These are phyloP conservation scores for Plumapathes pennacea DNA, from an alignment of 92 coral and sea anemone species.

Conservation along the genomic window DNA sequence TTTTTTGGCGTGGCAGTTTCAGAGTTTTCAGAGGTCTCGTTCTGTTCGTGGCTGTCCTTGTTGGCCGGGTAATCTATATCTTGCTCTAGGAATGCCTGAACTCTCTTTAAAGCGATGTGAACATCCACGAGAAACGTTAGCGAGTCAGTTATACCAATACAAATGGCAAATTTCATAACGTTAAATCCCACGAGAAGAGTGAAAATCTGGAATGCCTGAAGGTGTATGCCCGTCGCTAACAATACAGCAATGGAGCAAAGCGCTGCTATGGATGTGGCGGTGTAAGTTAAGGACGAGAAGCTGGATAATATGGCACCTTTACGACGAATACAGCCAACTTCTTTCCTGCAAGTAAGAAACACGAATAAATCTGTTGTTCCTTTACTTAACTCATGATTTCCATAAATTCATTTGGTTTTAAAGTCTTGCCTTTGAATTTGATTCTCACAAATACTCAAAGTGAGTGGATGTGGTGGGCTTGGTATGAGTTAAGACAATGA, in stretches of 20 bases:
- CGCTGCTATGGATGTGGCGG: conserved; percentile 21
- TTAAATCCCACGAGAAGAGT: conserved; percentile 28
- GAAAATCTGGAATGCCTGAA: conserved; percentile 33
- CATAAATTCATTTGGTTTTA: too few relatives aligned
- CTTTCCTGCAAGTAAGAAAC: conserved; percentile 36
- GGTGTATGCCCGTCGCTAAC: conserved; percentile 17
- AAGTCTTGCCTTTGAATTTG: too few relatives aligned
- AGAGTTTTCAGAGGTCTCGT: too few relatives aligned
- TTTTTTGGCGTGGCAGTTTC: too few relatives aligned
- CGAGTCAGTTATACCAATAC: conserved; percentile 35
- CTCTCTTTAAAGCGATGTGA: conserved; percentile 22
- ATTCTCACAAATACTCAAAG: too few relatives aligned
- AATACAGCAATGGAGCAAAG: conserved; percentile 19
- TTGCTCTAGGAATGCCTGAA: conserved; percentile 29
- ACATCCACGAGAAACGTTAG: conserved; percentile 37
- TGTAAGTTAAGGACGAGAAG: conserved; percentile 40
- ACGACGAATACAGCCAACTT: conserved; percentile 9
- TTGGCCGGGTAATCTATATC: too few relatives aligned
- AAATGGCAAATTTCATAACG: conserved; percentile 16
- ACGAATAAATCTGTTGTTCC: too few relatives aligned
- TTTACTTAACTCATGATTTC: too few relatives aligned
- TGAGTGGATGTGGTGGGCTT: too few relatives aligned
- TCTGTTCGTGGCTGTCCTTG: too few relatives aligned
- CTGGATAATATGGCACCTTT: conserved; percentile 29
- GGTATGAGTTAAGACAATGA: too few relatives aligned